Conservation (phyloP, 2,888 invertebrate species). For the Entomobrya multifasciata region DNA sequence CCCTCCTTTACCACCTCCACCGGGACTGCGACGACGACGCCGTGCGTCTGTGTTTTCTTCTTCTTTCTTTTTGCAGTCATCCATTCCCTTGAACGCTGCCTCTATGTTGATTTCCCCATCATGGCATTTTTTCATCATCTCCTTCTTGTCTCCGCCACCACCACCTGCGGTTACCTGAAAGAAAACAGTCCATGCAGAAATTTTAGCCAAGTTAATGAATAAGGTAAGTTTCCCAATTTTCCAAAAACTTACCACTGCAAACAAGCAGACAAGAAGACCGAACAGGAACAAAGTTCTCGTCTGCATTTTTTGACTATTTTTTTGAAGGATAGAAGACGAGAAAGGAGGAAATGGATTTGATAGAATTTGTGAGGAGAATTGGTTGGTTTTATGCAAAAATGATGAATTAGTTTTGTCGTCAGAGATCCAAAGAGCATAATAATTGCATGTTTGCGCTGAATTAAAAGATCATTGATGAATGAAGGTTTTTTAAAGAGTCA, state of each 20-base stretch:
- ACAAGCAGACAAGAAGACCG: background rate
- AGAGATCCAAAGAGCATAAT: background rate
- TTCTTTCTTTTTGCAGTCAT: constrained; percentile 63
- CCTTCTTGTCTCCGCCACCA: too few species aligned
- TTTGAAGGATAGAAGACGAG: background rate
- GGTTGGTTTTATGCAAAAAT: background rate
- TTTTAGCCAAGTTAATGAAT: too few species aligned
- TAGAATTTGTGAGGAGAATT: background rate
- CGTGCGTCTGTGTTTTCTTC: constrained; percentile 72
- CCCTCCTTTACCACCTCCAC: constrained; percentile 25
- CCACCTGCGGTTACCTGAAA: background rate
- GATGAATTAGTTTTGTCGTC: background rate
- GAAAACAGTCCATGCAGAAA: too few species aligned
- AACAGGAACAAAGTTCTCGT: background rate
- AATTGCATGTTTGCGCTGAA: constrained; percentile 5
- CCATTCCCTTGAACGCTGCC: constrained; percentile 37
- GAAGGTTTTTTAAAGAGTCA: too few species aligned
- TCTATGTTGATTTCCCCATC: constrained; percentile 67
- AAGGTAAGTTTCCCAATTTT: too few species aligned
- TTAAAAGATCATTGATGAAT: too few species aligned
- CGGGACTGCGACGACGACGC: constrained; percentile 26
- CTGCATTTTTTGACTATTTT: constrained; percentile 23
- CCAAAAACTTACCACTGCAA: constrained; percentile 22
- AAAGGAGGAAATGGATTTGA: background rate
- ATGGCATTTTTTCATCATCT: constrained; percentile 62